Evolutionary conservation across 1,140 invertebrate genomes (phyloP).

Genomic region (Lordiphosa collinella): DNA sequence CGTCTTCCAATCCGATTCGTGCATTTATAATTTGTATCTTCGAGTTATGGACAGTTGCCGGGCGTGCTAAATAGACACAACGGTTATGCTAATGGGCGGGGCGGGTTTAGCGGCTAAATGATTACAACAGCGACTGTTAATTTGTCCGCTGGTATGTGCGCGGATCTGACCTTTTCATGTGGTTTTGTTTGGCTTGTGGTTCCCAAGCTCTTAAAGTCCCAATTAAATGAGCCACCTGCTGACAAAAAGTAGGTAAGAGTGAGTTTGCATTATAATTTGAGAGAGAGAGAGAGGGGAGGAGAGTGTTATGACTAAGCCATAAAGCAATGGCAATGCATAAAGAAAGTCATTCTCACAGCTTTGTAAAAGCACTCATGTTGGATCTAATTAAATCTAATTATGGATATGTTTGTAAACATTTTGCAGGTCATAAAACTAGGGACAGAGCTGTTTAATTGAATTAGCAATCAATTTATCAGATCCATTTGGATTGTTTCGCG

Average conservation of each 20-base stretch:
- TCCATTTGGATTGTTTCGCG: too few species aligned
- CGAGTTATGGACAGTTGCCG: slow-evolving; percentile 35
- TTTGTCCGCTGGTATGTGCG: slow-evolving; percentile 15
- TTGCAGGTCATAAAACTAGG: too few species aligned
- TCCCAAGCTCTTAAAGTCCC: slow-evolving; percentile 23
- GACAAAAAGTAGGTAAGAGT: slow-evolving; percentile 25
- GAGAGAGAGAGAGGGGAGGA: neutral
- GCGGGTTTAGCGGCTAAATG: slow-evolving; percentile 40
- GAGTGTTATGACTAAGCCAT: slow-evolving; percentile 25
- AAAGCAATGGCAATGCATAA: slow-evolving; percentile 10
- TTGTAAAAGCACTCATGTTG: slow-evolving; percentile 14
- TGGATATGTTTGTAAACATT: too few species aligned
- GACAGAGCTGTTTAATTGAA: too few species aligned
- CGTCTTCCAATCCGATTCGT: slow-evolving; percentile 42
- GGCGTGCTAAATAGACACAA: slow-evolving; percentile 47
- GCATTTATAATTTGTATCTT: slow-evolving; percentile 71
- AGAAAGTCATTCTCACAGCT: slow-evolving; percentile 15
- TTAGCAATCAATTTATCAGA: too few species aligned
- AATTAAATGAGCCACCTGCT: slow-evolving; percentile 17
- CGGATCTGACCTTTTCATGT: slow-evolving; percentile 32
- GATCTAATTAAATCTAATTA: neutral
- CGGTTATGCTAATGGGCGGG: slow-evolving; percentile 60
- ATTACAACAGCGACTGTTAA: slow-evolving; percentile 55
- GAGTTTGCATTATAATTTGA: slow-evolving; percentile 29
- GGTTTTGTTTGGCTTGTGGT: slow-evolving; percentile 4